phyloP scores from a whole-genome alignment of 2,797 vertebrate genomes.

The Halcyon badia region DNA sequence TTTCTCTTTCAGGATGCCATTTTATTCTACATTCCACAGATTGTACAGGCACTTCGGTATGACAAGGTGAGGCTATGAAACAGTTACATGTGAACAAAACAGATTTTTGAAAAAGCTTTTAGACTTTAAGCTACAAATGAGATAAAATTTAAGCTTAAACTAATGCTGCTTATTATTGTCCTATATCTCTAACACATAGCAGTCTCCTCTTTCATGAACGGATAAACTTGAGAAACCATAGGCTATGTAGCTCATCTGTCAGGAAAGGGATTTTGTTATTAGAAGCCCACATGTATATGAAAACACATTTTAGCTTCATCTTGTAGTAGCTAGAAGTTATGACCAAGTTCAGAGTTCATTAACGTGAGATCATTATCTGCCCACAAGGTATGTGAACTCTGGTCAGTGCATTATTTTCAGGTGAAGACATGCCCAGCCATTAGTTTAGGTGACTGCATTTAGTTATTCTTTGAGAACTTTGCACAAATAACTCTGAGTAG shows the following conservation, averaged over 20 bases:
- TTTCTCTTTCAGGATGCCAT: conserved; percentile 89
- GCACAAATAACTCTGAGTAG: neutral
- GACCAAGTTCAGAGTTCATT: neutral
- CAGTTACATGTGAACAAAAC: neutral
- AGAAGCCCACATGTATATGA: neutral
- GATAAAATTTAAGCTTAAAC: neutral
- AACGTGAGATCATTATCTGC: neutral
- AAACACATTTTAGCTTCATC: neutral
- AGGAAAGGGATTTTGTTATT: neutral
- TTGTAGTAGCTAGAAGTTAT: neutral
- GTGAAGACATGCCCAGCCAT: neutral
- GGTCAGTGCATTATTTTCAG: neutral
- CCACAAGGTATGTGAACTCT: neutral
- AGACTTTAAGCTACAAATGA: neutral
- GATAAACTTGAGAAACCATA: neutral
- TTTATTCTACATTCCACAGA: conserved; percentile 98
- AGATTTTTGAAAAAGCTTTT: neutral
- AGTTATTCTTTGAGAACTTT: neutral
- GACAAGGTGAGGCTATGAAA: conserved; percentile 90
- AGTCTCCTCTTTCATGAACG: neutral
- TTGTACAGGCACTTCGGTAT: conserved; percentile 95
- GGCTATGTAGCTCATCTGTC: neutral
- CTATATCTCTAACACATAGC: neutral
- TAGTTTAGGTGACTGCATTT: neutral
- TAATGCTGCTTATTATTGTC: neutral